Evolutionary conservation across 2,113 vertebrate species (phyloP).

Genomic region (Coracopsis vasa): DNA sequence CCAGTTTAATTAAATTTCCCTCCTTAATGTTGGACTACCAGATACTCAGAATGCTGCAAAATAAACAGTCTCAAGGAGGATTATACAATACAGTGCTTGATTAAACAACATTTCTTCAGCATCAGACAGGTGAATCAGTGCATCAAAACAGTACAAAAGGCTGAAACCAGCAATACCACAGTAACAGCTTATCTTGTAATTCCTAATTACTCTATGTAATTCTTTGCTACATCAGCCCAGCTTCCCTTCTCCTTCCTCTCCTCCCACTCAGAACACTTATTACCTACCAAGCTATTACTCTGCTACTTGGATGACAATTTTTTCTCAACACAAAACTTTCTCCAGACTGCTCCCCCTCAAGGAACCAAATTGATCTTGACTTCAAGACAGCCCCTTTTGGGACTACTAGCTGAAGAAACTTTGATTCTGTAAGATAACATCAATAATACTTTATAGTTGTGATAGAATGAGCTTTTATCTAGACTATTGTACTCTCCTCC

Average conservation of each 20-base stretch:
- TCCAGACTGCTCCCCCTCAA: not conserved
- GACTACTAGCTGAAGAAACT: not conserved
- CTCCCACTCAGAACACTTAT: not conserved
- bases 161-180: not conserved
- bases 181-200: not conserved
- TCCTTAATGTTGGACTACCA: not conserved
- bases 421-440: not conserved
- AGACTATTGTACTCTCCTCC: not conserved
- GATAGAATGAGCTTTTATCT: not conserved
- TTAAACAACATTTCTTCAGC: not conserved
- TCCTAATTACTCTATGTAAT: not conserved
- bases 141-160: not conserved
- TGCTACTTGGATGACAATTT: not conserved
- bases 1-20: conserved; percentile 7
- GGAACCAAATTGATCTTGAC: not conserved
- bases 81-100: not conserved
- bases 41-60: not conserved
- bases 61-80: not conserved
- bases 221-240: not conserved
- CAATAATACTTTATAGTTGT: not conserved
- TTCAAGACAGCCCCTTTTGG: not conserved
- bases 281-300: not conserved
- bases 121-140: not conserved
- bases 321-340: not conserved
- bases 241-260: not conserved